Conservation (phyloP, 2,888 invertebrate genomes). For the Myathropa florea region DNA sequence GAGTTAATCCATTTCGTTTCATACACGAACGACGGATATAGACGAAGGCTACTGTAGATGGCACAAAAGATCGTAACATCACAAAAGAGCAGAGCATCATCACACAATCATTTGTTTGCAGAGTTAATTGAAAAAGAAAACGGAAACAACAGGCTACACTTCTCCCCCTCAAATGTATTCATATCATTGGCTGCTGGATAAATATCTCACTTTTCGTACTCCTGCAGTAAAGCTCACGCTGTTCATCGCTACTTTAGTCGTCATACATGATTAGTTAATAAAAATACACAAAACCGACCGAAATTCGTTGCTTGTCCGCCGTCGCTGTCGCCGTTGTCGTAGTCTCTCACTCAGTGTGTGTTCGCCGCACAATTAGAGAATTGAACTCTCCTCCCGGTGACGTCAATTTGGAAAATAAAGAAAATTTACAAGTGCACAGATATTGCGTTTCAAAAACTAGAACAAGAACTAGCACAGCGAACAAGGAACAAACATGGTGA, state of each 20-base stretch:
- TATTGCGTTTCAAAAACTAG: not conserved
- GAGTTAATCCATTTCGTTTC: constrained; percentile 25
- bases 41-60: constrained; percentile 6
- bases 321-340: constrained; percentile 6
- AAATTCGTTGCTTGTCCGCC: constrained; percentile 16
- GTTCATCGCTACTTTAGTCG: constrained; percentile 29
- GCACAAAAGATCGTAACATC: constrained; percentile 41
- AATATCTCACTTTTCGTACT: constrained; percentile 68
- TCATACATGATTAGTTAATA: constrained; percentile 65
- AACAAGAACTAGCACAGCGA: not conserved
- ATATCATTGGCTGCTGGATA: constrained; percentile 57
- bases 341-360: constrained; percentile 60
- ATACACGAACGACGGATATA: constrained; percentile 16
- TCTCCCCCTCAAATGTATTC: constrained; percentile 50
- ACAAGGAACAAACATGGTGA: constrained; percentile 75
- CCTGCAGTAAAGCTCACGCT: constrained; percentile 59
- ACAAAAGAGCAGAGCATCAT: constrained; percentile 51
- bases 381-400: constrained; percentile 53
- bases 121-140: constrained; percentile 51
- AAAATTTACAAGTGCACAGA: constrained; percentile 9
- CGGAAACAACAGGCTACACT: not conserved
- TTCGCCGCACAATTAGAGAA: constrained; percentile 65
- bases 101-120: constrained; percentile 58
- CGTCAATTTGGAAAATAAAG: constrained; percentile 54
- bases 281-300: constrained; percentile 44